phyloP scores from a whole-genome alignment of 2,888 invertebrate species.

The Conomelus anceps region DNA sequence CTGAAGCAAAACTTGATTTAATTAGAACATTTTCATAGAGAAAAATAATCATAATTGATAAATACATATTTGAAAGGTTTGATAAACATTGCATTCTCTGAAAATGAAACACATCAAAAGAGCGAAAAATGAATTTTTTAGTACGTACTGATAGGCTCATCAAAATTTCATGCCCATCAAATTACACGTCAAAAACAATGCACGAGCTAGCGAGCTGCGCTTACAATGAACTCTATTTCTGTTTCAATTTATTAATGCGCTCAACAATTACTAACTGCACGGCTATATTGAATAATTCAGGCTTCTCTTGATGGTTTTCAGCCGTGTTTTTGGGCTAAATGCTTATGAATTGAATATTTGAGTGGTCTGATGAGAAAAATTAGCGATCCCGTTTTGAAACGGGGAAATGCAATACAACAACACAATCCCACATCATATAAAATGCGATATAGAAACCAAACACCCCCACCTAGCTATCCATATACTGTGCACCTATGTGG shows the following conservation, averaged over 20 bases:
- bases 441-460: background rate
- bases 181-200: background rate
- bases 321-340: background rate
- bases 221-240: background rate
- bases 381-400: background rate
- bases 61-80: too few species aligned
- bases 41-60: too few species aligned
- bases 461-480: background rate
- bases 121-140: background rate
- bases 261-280: background rate
- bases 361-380: background rate
- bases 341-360: background rate
- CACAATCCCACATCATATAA: background rate
- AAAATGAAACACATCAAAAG: background rate
- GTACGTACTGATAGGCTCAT: background rate
- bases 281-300: background rate
- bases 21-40: too few species aligned
- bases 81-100: background rate
- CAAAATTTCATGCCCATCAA: background rate
- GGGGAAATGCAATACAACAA: background rate
- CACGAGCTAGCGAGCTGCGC: background rate
- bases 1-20: too few species aligned
- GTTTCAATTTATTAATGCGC: background rate
- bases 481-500: background rate
- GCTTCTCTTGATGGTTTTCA: background rate